These are phyloP conservation scores for Baryphthengus martii DNA, from an alignment of 2,113 vertebrate genomes.

Conservation along the genomic window DNA sequence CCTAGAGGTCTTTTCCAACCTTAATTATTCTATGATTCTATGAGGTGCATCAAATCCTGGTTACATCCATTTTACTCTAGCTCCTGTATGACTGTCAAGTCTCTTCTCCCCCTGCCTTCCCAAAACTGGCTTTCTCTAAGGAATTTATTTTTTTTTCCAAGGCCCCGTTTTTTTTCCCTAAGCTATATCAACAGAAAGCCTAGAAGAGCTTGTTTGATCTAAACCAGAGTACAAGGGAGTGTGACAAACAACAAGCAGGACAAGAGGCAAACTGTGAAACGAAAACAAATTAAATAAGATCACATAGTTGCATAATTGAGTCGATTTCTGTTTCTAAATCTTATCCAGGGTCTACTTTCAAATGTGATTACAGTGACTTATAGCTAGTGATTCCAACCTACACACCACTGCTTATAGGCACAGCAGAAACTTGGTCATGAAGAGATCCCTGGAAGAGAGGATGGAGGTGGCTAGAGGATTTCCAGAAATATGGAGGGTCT, in stretches of 20 bases:
- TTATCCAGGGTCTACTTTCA: background rate
- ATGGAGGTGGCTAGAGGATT: background rate
- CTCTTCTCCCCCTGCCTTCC: background rate
- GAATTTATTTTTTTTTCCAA: background rate
- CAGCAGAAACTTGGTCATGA: background rate
- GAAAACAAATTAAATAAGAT: background rate
- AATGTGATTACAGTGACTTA: background rate
- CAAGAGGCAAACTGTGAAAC: conserved; percentile 20
- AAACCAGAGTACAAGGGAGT: background rate
- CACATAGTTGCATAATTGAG: background rate
- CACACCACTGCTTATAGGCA: background rate
- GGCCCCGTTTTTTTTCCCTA: background rate
- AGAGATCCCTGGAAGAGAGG: background rate
- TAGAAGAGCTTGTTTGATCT: background rate
- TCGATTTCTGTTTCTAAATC: background rate
- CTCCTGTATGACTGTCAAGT: accelerated
- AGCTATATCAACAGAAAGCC: background rate
- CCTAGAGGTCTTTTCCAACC: too few relatives aligned
- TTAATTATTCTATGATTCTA: too few relatives aligned
- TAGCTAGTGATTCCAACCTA: background rate
- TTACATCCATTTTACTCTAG: background rate
- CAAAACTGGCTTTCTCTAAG: background rate
- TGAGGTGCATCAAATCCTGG: background rate
- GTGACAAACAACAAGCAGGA: conserved; percentile 7
- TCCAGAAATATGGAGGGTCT: background rate